Evolutionary conservation across 2,797 vertebrate genomes (phyloP), one percentile per base, ranked within the genome.

Genomic region (Malacoraja senta): DNA sequence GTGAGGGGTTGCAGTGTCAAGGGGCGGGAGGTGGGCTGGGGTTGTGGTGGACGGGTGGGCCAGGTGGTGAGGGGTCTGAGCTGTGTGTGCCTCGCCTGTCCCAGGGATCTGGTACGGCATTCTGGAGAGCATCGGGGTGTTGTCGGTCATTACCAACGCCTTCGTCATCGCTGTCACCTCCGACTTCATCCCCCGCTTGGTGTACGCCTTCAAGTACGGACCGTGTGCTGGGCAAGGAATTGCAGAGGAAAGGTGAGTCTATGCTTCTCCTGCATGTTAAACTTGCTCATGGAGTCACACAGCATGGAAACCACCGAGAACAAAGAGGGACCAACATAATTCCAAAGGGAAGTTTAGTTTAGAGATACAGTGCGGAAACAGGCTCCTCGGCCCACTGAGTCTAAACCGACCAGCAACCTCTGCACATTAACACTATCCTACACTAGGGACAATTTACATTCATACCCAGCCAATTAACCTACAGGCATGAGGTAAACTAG

Each of bases 171-270:
- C 97, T 13, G 96, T 97, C 93, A 97, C 97, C 35, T 97, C 97
- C 0, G 97, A 97, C 95, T 97, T 97, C 93, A 97, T 97, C 93
- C 97, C 97, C 94, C 97, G 97, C 78, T 95, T 97, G 93, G 97
- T 97, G 91, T 97, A 97, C 81, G 97, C 97, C 72, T 97, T 97
- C 94, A 97, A 97, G 94, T 97, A 97, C 0, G 97, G 97, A 95
- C 97, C 97, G 53, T 97, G 97, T 94, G 97, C 97, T 8, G 98
- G 97, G 78, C 98, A 98, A 96, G 98, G 98, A 94, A 96, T 97
- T 95, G 98, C 98, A 32, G 98, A 98, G 94, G 97, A 98, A 95
- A 97, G 98, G 98, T 98, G 97, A 97, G 97, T 81, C 93, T 93
- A 77, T 12, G 35, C 8, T 35, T 6, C 3, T 13, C 44, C 13